Conservation (phyloP, 2,797 vertebrate species). For the Hemibagrus guttatus region DNA sequence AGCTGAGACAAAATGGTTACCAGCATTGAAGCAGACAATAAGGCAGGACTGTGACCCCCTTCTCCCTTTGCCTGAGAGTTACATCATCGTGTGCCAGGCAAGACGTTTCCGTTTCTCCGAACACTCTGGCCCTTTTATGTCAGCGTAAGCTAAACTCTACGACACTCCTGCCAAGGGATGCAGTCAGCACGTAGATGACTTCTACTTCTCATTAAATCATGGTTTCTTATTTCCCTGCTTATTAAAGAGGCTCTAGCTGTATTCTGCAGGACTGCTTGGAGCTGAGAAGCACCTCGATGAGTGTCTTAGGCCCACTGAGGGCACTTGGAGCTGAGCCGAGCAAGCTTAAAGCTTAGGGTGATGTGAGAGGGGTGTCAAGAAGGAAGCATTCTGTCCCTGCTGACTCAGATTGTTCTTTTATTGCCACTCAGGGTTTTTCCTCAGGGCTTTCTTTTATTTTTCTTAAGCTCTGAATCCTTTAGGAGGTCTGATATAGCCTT, state of each 20-base stretch:
- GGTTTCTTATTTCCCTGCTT: constrained; percentile 40
- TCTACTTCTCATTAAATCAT: constrained; percentile 24
- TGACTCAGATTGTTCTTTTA: constrained; percentile 43
- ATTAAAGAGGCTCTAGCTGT: constrained; percentile 38
- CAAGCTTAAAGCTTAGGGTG: constrained; percentile 32
- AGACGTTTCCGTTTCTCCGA: constrained; percentile 1
- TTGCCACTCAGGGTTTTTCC: constrained; percentile 40
- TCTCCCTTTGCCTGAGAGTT: constrained; percentile 43
- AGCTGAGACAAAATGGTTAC: constrained; percentile 50
- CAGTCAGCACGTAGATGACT: background rate
- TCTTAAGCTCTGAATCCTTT: constrained; percentile 20
- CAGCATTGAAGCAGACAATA: constrained; percentile 44
- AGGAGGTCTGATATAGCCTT: constrained; percentile 26
- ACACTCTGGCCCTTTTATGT: constrained; percentile 24
- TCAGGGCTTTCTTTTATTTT: constrained; percentile 12
- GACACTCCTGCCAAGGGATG: constrained; percentile 28
- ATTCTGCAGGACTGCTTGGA: constrained; percentile 47
- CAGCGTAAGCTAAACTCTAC: constrained; percentile 30
- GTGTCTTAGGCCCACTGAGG: constrained; percentile 39
- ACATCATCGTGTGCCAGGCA: constrained; percentile 17
- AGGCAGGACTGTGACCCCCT: constrained; percentile 44
- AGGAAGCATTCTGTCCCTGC: constrained; percentile 40
- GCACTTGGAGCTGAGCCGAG: constrained; percentile 45
- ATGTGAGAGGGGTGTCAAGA: constrained; percentile 28
- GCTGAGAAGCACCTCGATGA: constrained; percentile 35